Evolutionary conservation across 1,140 invertebrate genomes (phyloP), one percentile per base, ranked within the genome.

Genomic region (Bombus breviceps): DNA sequence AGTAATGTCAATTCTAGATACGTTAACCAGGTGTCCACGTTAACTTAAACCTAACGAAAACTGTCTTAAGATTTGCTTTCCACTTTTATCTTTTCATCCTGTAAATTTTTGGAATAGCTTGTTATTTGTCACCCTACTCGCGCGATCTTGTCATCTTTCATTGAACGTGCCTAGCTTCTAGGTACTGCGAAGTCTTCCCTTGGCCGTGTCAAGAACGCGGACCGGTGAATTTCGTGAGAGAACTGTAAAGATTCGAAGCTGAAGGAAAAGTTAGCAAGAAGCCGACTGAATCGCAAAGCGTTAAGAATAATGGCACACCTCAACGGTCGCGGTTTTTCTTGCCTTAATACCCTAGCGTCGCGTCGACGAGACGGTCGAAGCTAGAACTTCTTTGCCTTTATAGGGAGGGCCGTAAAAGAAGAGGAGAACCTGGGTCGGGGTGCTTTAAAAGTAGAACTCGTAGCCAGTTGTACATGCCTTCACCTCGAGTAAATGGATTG

Each of bases 221-320:
- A 22, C 25, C 2, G 10, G 18, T 37, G 72, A 66, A 75, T 53
- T 69, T 57, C 73, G 62, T 83, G 81, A 76, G 57, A 41, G 28
- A 25, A 77, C 34, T 83, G 47, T 34, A 32, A 9, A 57, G 69
- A 62, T 18, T 62, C 34, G 25, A 34, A 6, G 15, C n/a, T 22
- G 25, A 13, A 8, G 28, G 3, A 47, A 28, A 66, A 81, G 53
- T 73, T 81, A 15, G 25, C n/a, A 6, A 18, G 53, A 53, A 57
- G 47, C n/a, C 8, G 25, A n/a, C 41, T 66, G 64, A 71, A 72
- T 81, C 68, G 79, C 68, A n/a, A 73, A 28, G 81, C 74, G 62
- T 77, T 39, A 32, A 68, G 73, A 83, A 77, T 83, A 83, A 77
- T 57, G 62, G 73, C 43, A 57, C 73, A 25, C 73, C 43, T 57